phyloP scores from a whole-genome alignment of 2,888 invertebrate genomes.

The Brenthis ino region DNA sequence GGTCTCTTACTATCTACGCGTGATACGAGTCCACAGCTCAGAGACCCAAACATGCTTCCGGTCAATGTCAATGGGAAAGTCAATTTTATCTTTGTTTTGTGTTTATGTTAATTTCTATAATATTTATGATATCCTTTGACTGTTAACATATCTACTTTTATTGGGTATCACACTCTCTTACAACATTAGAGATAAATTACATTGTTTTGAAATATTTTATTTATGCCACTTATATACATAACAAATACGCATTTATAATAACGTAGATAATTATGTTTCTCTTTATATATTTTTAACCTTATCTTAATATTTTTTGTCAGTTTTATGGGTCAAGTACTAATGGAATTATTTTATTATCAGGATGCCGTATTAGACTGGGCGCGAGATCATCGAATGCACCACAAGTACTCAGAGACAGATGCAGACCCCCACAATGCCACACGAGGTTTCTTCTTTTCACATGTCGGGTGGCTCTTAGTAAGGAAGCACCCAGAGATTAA shows the following conservation, averaged over 20 bases:
- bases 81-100: conserved; percentile 28
- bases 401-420: conserved; percentile 96
- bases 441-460: conserved; percentile 97
- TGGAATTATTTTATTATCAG: conserved; percentile 56
- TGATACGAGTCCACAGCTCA: neutral
- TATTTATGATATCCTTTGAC: conserved; percentile 21
- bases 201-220: neutral
- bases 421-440: conserved; percentile 96
- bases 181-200: conserved; percentile 4
- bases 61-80: conserved; percentile 34
- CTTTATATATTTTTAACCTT: no score
- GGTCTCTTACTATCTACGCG: conserved; percentile 3
- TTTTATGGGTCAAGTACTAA: neutral
- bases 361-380: conserved; percentile 91
- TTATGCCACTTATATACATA: neutral
- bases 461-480: conserved; percentile 96
- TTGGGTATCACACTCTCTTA: neutral
- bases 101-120: conserved; percentile 19
- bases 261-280: neutral
- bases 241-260: neutral
- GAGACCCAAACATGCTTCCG: conserved; percentile 26
- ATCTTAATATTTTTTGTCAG: no score
- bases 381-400: conserved; percentile 92
- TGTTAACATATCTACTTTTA: neutral
- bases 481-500: conserved; percentile 95